Conservation (phyloP, 2,113 vertebrate genomes). For the Theristicus caerulescens region DNA sequence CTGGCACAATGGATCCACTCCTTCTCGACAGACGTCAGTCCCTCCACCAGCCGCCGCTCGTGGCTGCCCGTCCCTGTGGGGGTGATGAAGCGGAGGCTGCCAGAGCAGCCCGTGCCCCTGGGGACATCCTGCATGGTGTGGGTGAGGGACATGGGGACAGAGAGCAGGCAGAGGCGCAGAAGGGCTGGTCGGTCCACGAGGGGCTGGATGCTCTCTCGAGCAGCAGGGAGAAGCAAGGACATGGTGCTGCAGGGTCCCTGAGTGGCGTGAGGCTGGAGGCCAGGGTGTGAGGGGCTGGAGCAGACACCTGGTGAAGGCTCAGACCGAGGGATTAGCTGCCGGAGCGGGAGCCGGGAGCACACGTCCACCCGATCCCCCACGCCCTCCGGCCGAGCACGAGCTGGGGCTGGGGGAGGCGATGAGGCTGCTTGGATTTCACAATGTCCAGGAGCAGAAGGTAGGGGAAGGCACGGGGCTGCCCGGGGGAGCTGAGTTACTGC, state of each 20-base stretch:
- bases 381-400: not conserved
- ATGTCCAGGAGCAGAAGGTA: not conserved
- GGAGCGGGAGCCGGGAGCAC: not conserved
- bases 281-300: not conserved
- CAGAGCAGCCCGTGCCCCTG: rapidly evolving
- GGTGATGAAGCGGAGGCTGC: not conserved
- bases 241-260: not conserved
- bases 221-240: not conserved
- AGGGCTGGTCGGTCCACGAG: not conserved
- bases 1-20: not conserved
- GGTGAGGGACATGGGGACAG: rapidly evolving
- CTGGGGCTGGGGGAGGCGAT: not conserved
- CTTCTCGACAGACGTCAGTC: rapidly evolving
- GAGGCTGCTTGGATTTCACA: not conserved
- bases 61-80: not conserved
- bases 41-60: not conserved
- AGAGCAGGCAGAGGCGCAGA: not conserved
- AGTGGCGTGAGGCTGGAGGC: not conserved
- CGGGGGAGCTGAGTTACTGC: not conserved
- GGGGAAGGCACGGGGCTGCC: not conserved
- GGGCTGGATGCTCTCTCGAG: not conserved
- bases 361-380: not conserved
- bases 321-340: not conserved
- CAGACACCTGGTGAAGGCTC: not conserved
- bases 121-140: rapidly evolving